Percentiles rank a stretch among this genome's conserved stretches.
These are phyloP conservation scores for Mercenaria mercenaria DNA, from an alignment of 1,140 invertebrate species.

Conservation along the genomic window DNA sequence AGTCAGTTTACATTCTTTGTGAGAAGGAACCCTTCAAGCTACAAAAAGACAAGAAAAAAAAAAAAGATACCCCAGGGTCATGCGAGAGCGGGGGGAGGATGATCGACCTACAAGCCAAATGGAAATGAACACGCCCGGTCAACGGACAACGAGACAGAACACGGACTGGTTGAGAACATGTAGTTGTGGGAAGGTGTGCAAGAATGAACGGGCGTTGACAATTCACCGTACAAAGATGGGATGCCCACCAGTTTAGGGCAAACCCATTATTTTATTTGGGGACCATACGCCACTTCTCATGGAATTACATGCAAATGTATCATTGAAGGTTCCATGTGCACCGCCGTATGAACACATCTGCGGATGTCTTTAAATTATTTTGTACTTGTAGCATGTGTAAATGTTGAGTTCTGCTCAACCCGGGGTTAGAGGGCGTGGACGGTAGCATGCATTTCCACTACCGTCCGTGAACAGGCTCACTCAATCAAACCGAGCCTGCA, in stretches of 20 bases:
- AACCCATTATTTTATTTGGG: no score
- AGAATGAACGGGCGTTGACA: constrained; percentile 37
- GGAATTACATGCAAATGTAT: no score
- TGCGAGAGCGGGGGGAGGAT: constrained; percentile 54
- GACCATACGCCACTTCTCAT: no score
- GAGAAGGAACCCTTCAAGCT: constrained; percentile 3
- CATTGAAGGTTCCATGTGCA: no score
- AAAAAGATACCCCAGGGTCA: background rate
- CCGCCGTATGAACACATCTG: no score
- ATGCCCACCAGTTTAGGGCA: constrained; percentile 38
- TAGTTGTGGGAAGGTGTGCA: constrained; percentile 39
- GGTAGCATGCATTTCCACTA: no score
- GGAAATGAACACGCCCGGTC: constrained; percentile 40
- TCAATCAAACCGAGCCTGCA: no score
- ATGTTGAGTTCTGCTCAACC: no score
- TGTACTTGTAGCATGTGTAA: no score
- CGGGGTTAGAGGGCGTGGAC: no score
- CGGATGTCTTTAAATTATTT: no score
- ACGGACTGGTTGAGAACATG: constrained; percentile 44
- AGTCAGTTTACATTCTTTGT: constrained; percentile 2
- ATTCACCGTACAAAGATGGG: constrained; percentile 52
- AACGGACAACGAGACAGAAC: constrained; percentile 40
- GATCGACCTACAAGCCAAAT: constrained; percentile 26
- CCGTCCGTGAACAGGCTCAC: no score
- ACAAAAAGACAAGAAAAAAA: background rate